Evolutionary conservation across 2,797 vertebrate genomes (phyloP), one percentile per base, ranked within the genome.

Genomic region (Hybognathus amarus): DNA sequence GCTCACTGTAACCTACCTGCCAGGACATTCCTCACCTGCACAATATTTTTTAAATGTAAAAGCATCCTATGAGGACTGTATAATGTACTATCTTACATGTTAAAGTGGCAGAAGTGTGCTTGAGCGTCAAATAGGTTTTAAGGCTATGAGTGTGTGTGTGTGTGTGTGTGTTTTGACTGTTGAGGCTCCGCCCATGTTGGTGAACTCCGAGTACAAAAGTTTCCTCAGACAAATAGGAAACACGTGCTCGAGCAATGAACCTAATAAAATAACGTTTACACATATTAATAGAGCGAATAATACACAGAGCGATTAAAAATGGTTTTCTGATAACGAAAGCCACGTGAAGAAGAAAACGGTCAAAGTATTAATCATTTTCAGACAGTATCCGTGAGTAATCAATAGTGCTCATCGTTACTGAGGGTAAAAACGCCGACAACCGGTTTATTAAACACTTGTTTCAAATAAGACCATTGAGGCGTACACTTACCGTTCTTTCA

Each of bases 191-290:
- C 79, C 67, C 79, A 61, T 45, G 24, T 40, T 33, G 18, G 11
- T 59, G 27, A 80, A 56, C 30, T 70, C 52, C n/a, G 75, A 73
- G 80, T 66, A 24, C 52, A 36, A 61, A 80, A 56, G 54, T 80
- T 80, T 80, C 27, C 54, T 54, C 54, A 40, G 68, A 71, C 79
- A 70, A 30, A 47, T 10, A 70, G 38, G 68, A 80, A 71, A 61
- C 78, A 40, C 54, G 68, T 68, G 33, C 40, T 80, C 68, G n/a
- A 18, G 66, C 50, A 71, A n/a, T 33, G 8, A 63, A 61, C 4
- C 27, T 7, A 47, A 33, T n/a, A 52, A 61, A 47, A 73, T 42
- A 59, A 70, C 36, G 17, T 45, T 45, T 20, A 33, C 18, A n/a
- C 6, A 3, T 7, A 22, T 27, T 59, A 69, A 20, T 5, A n/a